Percentiles rank a stretch among this genome's conserved stretches.
phyloP scores from a whole-genome alignment of 1,140 invertebrate genomes.

The Coenobita brevimanus region DNA sequence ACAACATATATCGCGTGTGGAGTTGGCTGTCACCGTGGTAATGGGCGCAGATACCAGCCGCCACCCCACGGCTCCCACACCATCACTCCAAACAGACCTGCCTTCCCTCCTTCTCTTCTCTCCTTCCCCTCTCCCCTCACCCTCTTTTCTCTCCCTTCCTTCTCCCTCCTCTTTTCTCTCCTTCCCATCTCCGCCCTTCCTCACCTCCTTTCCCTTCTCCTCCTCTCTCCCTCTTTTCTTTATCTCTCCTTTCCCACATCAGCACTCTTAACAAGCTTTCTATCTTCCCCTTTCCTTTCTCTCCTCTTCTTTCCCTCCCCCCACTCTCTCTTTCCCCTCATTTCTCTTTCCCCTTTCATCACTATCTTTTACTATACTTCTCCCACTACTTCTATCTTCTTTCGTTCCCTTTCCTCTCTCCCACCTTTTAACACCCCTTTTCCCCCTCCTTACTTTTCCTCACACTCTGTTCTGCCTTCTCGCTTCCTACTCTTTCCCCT shows the following conservation, averaged over 20 bases:
- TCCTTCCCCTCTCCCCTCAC: neutral
- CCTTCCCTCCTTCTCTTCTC: neutral
- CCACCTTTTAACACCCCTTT: neutral
- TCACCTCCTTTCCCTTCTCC: conserved; percentile 22
- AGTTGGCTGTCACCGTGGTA: too few species aligned
- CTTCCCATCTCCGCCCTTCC: neutral
- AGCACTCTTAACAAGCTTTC: too few species aligned
- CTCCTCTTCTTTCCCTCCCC: neutral
- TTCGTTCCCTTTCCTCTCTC: conserved; percentile 17
- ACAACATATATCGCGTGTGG: too few species aligned
- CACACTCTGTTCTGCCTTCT: neutral
- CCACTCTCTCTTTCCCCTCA: neutral
- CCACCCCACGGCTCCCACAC: too few species aligned
- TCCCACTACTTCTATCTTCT: neutral
- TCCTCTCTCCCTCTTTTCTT: conserved; percentile 23
- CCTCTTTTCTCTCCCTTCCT: neutral
- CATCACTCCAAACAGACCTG: too few species aligned
- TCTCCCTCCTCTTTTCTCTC: neutral
- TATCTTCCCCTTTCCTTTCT: neutral
- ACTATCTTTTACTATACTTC: neutral
- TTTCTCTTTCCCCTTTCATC: neutral
- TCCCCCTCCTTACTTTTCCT: neutral
- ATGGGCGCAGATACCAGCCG: too few species aligned
- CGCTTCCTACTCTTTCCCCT: neutral
- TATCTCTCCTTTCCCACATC: too few species aligned